A percentile compares a stretch with the other conserved stretches of the same genome.
Evolutionary conservation across 2,888 invertebrate genomes (phyloP).

Genomic region (Cantharis flavilabris): DNA sequence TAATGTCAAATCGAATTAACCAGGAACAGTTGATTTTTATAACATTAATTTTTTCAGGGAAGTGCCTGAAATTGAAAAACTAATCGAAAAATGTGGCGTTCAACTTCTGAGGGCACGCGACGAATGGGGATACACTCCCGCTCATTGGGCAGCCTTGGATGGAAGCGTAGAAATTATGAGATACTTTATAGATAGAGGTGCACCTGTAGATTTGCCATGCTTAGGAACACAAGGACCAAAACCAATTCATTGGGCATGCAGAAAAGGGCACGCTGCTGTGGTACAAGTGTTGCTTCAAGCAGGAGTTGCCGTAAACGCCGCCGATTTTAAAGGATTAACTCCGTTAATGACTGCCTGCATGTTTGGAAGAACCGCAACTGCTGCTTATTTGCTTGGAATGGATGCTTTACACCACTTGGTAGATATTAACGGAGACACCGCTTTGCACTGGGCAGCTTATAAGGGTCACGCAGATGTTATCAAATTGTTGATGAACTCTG

Average conservation of each 20-base stretch:
- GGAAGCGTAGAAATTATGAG: conserved; percentile 90
- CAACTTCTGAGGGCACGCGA: conserved; percentile 80
- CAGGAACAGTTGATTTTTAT: background rate
- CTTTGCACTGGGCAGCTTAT: conserved; percentile 93
- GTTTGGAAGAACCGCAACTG: conserved; percentile 89
- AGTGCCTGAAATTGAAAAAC: conserved; percentile 79
- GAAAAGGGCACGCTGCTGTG: conserved; percentile 89
- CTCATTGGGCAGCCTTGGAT: conserved; percentile 90
- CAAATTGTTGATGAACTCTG: conserved; percentile 85
- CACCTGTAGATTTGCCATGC: conserved; percentile 84
- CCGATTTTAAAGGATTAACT: conserved; percentile 88
- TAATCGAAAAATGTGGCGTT: conserved; percentile 80
- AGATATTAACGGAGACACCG: conserved; percentile 92
- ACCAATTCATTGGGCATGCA: conserved; percentile 92
- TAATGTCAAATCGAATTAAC: background rate
- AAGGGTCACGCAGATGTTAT: conserved; percentile 90
- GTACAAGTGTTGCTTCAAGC: conserved; percentile 79
- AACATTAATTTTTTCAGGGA: conserved; percentile 63
- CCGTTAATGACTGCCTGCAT: conserved; percentile 92
- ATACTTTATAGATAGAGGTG: conserved; percentile 80
- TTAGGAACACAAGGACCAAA: conserved; percentile 87
- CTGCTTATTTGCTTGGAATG: conserved; percentile 88
- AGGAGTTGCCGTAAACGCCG: conserved; percentile 86
- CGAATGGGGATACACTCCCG: conserved; percentile 91
- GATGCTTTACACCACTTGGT: conserved; percentile 84